Evolutionary conservation across 2,888 invertebrate species (phyloP).

Genomic region (Heliconius ethilla): DNA sequence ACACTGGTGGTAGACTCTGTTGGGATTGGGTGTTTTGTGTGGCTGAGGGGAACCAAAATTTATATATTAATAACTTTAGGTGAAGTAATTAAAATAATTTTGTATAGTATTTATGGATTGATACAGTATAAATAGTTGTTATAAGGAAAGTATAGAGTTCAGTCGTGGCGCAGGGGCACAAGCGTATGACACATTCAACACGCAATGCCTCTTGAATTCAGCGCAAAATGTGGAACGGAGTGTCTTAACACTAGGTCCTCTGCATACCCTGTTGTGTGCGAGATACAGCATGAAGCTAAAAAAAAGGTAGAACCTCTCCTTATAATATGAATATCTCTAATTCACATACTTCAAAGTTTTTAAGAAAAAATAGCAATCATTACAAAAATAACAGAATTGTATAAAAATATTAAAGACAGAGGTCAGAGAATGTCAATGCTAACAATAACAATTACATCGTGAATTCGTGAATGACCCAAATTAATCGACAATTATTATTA

Average conservation of each 20-base stretch:
- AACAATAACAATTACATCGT: not conserved
- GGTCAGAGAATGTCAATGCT: conserved; percentile 7
- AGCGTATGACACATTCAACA: too few species aligned
- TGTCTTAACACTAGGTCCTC: too few species aligned
- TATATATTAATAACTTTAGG: not conserved
- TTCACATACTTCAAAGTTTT: not conserved
- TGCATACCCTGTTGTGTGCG: too few species aligned
- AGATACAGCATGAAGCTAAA: too few species aligned
- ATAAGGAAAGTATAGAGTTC: too few species aligned
- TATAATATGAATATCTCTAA: not conserved
- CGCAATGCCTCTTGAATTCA: too few species aligned
- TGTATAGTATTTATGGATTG: not conserved
- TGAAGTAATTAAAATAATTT: not conserved
- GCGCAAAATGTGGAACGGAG: too few species aligned
- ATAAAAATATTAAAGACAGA: not conserved
- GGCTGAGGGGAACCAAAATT: conserved; percentile 75
- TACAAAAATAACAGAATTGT: not conserved
- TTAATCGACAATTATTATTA: not conserved
- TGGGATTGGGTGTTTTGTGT: conserved; percentile 96
- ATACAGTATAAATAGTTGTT: too few species aligned
- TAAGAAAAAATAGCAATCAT: not conserved
- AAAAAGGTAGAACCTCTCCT: too few species aligned
- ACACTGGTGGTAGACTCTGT: conserved; percentile 93
- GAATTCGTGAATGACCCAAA: conserved; percentile 4
- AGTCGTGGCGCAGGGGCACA: too few species aligned